Evolutionary conservation across 2,888 invertebrate species (phyloP), one percentile per base, ranked within the genome.

Genomic region (Pelosia muscerda): DNA sequence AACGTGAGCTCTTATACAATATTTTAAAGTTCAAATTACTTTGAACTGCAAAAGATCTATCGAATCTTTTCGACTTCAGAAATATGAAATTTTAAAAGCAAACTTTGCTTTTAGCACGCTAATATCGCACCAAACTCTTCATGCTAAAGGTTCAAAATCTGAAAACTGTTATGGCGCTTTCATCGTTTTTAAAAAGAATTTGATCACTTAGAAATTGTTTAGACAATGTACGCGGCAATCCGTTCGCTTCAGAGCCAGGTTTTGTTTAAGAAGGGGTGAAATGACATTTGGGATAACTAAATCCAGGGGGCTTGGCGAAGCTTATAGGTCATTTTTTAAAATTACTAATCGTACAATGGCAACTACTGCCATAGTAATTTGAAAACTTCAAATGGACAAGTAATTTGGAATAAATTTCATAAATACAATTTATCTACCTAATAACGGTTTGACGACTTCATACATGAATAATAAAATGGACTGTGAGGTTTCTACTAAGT

Each of bases 181-280:
- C 34, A 85, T 74, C 86, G 53, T 88, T 92, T 72, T 82, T 49
- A 26, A 57, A 68, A 73, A 84, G 81, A 76, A 72, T 75, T 79
- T 81, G 87, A 90, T 91, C 88, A 90, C 87, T 92, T 91, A 89
- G 89, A 89, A 57, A 91, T 92, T 91, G 90, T 90, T 93, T 91
- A 93, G 92, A 93, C 91, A 92, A 91, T 91, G 89, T 90, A 86
- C 87, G 86, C 82, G 86, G 90, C 92, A 93, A 92, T 94, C 91
- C 92, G 90, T 91, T 88, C 88, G 87, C 86, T 90, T 92, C 91
- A 91, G 88, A 90, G 86, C 85, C 92, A 94, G 93, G 90, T 92
- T 90, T 90, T 89, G 88, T 88, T 89, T 85, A 88, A 89, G 88
- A 91, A 90, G 90, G 94, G 94, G 89, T 90, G 90, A 92, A 93